Percentiles rank a stretch among this genome's conserved stretches.
These are phyloP conservation scores for Ooceraea biroi DNA, from an alignment of 1,140 invertebrate genomes.

Conservation along the genomic window DNA sequence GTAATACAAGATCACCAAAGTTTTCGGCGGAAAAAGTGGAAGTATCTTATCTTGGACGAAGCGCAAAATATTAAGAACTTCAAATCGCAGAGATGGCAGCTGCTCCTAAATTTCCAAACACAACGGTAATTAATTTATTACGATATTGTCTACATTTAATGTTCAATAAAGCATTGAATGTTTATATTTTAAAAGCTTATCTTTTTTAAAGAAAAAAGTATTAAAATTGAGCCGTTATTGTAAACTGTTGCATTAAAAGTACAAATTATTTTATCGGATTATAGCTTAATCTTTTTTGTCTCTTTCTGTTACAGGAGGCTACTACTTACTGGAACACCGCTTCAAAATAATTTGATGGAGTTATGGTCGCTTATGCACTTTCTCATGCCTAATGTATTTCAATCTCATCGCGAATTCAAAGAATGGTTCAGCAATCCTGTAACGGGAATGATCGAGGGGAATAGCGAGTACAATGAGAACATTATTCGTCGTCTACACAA, in stretches of 20 bases:
- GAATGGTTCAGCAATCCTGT: constrained; percentile 99
- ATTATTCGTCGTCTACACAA: constrained; percentile 98
- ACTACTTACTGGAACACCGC: constrained; percentile 98
- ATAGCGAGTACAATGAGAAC: constrained; percentile 96
- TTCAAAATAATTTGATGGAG: constrained; percentile 99
- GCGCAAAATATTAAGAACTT: constrained; percentile 99
- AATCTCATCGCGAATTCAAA: constrained; percentile 98
- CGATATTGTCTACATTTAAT: constrained; percentile 6
- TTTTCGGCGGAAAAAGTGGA: constrained; percentile 99
- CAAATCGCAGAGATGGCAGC: constrained; percentile 99
- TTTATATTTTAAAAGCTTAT: not conserved
- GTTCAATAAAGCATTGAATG: not conserved
- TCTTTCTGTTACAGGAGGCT: constrained; percentile 90
- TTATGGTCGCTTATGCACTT: constrained; percentile 99
- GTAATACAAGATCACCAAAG: constrained; percentile 99
- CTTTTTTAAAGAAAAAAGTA: no score
- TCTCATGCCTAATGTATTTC: constrained; percentile 99
- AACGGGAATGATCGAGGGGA: constrained; percentile 99
- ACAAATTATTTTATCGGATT: not conserved
- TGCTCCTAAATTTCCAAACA: constrained; percentile 98
- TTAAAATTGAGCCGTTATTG: not conserved
- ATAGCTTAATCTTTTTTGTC: constrained; percentile 54
- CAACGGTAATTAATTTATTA: constrained; percentile 89
- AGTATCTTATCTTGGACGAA: constrained; percentile 99
- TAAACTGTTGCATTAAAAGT: constrained; percentile 11